Percentiles rank a stretch among this genome's conserved stretches.
Evolutionary conservation across 2,888 invertebrate species (phyloP).

Genomic region (Nasonia oneida): DNA sequence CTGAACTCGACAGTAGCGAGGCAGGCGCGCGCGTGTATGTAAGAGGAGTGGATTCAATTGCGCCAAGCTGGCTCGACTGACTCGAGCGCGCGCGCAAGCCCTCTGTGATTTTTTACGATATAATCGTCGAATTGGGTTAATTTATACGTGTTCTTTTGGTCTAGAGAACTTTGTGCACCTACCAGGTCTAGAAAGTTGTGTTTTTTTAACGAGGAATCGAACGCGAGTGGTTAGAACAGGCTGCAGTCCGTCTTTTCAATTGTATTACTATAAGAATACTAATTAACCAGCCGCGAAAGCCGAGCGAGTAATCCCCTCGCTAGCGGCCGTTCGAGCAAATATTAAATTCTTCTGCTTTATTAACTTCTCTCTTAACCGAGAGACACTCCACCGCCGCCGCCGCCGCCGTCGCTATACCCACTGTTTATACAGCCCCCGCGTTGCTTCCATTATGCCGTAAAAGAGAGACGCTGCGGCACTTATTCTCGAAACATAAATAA

Average conservation of each 20-base stretch:
- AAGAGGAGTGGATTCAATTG: conserved; percentile 36
- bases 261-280: not conserved
- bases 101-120: not conserved
- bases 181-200: no score
- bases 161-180: no score
- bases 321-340: not conserved
- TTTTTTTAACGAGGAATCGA: no score
- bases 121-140: conserved; percentile 2
- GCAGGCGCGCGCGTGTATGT: not conserved
- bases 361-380: conserved; percentile 12
- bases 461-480: not conserved
- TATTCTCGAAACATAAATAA: conserved; percentile 6
- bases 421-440: not conserved
- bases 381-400: not conserved
- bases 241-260: not conserved
- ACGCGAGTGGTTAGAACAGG: no score
- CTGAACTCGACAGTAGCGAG: not conserved
- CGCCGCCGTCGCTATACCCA: not conserved
- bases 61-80: not conserved
- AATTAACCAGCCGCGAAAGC: conserved; percentile 9
- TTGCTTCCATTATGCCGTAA: conserved; percentile 4
- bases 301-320: not conserved
- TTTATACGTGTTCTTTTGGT: not conserved
- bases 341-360: conserved; percentile 14
- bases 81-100: not conserved